These are phyloP conservation scores for Choristoneura fumiferana DNA, from an alignment of 1,140 invertebrate genomes.

Conservation along the genomic window DNA sequence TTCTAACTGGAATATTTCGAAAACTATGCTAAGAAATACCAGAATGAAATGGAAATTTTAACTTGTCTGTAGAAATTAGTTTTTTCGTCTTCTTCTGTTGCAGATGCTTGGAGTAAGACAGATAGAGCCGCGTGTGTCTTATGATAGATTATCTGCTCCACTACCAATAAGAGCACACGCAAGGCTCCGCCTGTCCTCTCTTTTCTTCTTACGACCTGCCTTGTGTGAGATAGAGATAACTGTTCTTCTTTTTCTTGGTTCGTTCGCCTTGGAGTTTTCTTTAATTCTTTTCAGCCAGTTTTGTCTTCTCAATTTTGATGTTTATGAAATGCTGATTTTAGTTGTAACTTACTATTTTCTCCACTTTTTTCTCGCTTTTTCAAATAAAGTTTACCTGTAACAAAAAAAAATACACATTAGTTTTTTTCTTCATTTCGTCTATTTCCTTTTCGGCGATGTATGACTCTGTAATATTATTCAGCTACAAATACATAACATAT, in stretches of 20 bases:
- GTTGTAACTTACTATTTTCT: constrained; percentile 1
- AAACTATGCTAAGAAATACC: too few species aligned
- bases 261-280: too few species aligned
- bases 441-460: too few species aligned
- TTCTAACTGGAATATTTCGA: too few species aligned
- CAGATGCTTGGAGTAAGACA: constrained; percentile 27
- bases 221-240: neutral
- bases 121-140: constrained; percentile 87
- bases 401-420: neutral
- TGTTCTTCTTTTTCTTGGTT: too few species aligned
- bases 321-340: neutral
- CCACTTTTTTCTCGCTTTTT: neutral
- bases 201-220: constrained; percentile 24
- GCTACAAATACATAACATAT: too few species aligned
- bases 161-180: constrained; percentile 86
- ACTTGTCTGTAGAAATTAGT: too few species aligned
- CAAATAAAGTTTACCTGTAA: too few species aligned
- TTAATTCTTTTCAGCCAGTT: neutral
- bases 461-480: too few species aligned
- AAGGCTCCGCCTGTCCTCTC: constrained; percentile 74
- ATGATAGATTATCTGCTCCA: constrained; percentile 82
- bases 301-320: neutral
- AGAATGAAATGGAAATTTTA: too few species aligned
- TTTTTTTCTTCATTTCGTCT: neutral
- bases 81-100: constrained; percentile 19